These are phyloP conservation scores for Tortrix viridana DNA, from an alignment of 2,888 invertebrate species.

Conservation along the genomic window DNA sequence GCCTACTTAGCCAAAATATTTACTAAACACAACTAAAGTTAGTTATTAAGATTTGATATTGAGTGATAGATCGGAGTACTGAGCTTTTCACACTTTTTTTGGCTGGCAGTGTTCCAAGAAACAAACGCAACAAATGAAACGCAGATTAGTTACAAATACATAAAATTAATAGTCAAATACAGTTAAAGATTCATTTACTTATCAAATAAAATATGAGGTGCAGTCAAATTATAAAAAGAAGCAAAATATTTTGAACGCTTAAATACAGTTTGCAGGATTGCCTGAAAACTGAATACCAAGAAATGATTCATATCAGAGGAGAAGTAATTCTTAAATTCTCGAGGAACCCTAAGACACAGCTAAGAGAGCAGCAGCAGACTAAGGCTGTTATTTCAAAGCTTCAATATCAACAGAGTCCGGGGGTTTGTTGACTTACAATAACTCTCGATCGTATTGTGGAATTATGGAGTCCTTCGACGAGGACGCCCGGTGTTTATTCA, in stretches of 20 bases:
- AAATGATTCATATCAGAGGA: not conserved
- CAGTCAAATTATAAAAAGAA: too few relatives aligned
- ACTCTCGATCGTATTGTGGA: constrained; percentile 31
- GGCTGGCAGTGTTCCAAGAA: constrained; percentile 27
- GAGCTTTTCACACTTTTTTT: constrained; percentile 28
- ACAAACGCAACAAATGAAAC: constrained; percentile 7
- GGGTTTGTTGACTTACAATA: constrained; percentile 33
- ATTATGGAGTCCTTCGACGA: constrained; percentile 36
- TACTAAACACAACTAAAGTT: constrained; percentile 34
- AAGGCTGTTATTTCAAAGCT: constrained; percentile 24
- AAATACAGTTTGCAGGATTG: not conserved
- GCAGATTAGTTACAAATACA: too few relatives aligned
- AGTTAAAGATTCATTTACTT: not conserved
- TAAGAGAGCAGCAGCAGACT: constrained; percentile 24
- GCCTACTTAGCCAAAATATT: constrained; percentile 33
- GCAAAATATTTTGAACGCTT: not conserved
- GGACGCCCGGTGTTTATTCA: constrained; percentile 50
- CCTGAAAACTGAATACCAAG: not conserved
- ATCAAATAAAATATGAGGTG: too few relatives aligned
- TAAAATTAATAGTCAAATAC: not conserved
- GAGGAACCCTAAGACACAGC: constrained; percentile 10
- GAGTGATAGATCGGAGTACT: constrained; percentile 27
- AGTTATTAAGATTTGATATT: constrained; percentile 32
- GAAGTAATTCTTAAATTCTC: not conserved
- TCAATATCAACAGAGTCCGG: constrained; percentile 24